phyloP scores from a whole-genome alignment of 2,113 vertebrate species.

The Pantherophis guttatus region DNA sequence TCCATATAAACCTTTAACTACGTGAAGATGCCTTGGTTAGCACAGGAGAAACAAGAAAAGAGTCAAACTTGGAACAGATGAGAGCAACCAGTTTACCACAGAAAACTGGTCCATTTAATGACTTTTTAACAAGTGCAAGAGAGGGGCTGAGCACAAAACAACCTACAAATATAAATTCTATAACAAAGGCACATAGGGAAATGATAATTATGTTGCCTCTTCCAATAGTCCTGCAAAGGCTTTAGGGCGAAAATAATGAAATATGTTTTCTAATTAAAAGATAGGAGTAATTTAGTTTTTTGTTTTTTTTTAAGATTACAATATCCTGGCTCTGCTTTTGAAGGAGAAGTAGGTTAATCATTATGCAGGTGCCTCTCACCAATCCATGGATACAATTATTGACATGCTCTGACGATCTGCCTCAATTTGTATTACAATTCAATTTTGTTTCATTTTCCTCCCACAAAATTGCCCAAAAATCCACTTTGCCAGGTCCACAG shows the following conservation, averaged over 20 bases:
- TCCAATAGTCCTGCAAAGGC: slow-evolving; percentile 1
- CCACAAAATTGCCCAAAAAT: not conserved
- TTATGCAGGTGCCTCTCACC: not conserved
- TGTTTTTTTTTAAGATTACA: not conserved
- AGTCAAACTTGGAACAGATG: not conserved
- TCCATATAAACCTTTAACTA: not conserved
- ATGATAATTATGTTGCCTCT: slow-evolving; percentile 6
- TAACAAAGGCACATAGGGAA: not conserved
- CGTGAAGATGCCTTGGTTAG: not conserved
- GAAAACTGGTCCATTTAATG: not conserved
- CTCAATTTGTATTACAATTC: not conserved
- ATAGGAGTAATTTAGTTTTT: not conserved
- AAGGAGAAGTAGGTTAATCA: not conserved
- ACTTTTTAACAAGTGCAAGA: not conserved
- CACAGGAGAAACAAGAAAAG: not conserved
- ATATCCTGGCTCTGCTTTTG: not conserved
- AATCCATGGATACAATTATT: not conserved
- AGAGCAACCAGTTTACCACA: not conserved
- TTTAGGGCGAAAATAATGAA: not conserved
- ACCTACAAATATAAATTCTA: not conserved
- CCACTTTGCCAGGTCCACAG: not conserved
- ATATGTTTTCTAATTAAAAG: slow-evolving; percentile 16
- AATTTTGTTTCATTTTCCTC: not conserved
- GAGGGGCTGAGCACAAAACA: not conserved
- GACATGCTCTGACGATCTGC: not conserved